phyloP scores from a whole-genome alignment of 2,888 invertebrate genomes.

The Latheticus oryzae region DNA sequence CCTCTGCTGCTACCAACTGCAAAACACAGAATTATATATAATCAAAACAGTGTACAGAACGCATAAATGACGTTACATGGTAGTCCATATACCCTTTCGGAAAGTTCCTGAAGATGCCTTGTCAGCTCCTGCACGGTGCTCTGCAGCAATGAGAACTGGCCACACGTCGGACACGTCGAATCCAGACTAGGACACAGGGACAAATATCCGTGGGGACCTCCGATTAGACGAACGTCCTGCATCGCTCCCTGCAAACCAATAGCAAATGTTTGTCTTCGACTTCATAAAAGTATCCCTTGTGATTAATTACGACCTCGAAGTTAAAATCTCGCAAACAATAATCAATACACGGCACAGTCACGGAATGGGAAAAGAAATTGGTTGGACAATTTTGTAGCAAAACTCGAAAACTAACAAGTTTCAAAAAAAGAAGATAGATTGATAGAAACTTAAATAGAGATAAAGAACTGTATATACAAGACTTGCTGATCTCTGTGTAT shows the following conservation, averaged over 20 bases:
- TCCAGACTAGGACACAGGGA: constrained; percentile 88
- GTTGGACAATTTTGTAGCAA: too few relatives aligned
- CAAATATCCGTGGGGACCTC: constrained; percentile 87
- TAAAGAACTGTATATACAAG: too few relatives aligned
- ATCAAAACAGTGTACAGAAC: constrained; percentile 63
- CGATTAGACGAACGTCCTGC: constrained; percentile 88
- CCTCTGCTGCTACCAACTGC: constrained; percentile 85
- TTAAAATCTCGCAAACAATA: background rate
- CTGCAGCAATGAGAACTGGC: constrained; percentile 87
- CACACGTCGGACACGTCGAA: constrained; percentile 90
- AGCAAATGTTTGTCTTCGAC: background rate
- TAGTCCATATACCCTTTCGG: constrained; percentile 80
- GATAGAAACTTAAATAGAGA: too few relatives aligned
- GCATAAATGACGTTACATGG: constrained; percentile 65
- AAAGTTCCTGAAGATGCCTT: constrained; percentile 83
- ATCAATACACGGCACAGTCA: constrained; percentile 8
- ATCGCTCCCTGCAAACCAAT: constrained; percentile 78
- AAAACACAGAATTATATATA: constrained; percentile 62
- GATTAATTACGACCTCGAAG: constrained; percentile 17
- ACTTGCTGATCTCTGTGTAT: too few relatives aligned
- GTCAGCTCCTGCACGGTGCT: constrained; percentile 84
- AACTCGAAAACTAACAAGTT: too few relatives aligned
- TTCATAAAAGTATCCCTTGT: background rate
- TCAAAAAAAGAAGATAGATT: too few relatives aligned
- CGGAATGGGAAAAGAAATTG: constrained; percentile 12